phyloP scores from a whole-genome alignment of 2,888 invertebrate genomes.

The Boloria selene region DNA sequence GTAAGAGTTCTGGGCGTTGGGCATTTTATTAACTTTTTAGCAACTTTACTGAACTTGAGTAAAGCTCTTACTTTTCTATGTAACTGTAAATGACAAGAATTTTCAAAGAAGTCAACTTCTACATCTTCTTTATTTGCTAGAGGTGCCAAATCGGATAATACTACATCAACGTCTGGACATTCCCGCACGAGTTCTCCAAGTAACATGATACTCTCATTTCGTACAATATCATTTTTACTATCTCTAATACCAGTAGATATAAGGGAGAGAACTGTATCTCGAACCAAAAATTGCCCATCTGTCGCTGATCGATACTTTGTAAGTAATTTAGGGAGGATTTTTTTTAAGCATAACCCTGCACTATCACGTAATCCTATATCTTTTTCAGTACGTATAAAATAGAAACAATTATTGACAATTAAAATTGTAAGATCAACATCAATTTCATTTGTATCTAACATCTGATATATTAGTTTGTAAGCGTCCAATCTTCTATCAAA shows the following conservation, averaged over 20 bases:
- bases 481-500: conserved; percentile 91
- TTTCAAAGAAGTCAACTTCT: conserved; percentile 97
- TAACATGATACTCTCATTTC: conserved; percentile 90
- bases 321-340: conserved; percentile 85
- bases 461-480: conserved; percentile 85
- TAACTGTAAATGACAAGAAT: conserved; percentile 92
- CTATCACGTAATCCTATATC: conserved; percentile 92
- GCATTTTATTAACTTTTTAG: conserved; percentile 82
- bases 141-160: conserved; percentile 86
- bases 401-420: conserved; percentile 91
- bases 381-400: conserved; percentile 88
- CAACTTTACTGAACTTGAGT: conserved; percentile 86
- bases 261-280: conserved; percentile 87
- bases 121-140: conserved; percentile 87
- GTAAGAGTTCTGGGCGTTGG: conserved; percentile 88
- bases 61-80: conserved; percentile 93
- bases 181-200: conserved; percentile 89
- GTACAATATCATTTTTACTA: conserved; percentile 86
- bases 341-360: conserved; percentile 88
- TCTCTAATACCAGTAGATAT: conserved; percentile 88
- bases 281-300: conserved; percentile 86
- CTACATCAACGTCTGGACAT: conserved; percentile 86
- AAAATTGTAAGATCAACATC: conserved; percentile 86
- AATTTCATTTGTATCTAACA: conserved; percentile 76
- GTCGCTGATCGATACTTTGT: conserved; percentile 76